Base-by-base conservation (phyloP, 2,888 invertebrate genomes). In the Pachymerium ferrugineum region DNA sequence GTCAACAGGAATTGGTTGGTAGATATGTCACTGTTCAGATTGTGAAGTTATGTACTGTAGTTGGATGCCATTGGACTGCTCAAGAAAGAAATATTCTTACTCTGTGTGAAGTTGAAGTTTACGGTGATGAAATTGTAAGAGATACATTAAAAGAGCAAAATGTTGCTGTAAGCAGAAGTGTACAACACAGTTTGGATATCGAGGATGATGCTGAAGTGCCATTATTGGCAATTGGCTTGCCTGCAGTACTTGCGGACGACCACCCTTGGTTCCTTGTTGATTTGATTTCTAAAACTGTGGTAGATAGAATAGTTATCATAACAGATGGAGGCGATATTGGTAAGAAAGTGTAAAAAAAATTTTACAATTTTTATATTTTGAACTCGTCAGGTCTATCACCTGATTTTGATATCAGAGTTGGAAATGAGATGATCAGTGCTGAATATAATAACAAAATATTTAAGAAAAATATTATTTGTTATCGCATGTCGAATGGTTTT, bases 1-100 rank as follows among this genome's bases (percentile, higher is more conserved):
- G 70, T 70, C n/a, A 5, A 4, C 10, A 31, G 22, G 30, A 29
- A n/a, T 31, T 70, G 14, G 29, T 30, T 31, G 70, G 70, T 1
- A 4, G 70, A 70, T 70, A 16, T 19, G 70, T 70, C 33, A 70
- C 30, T 31, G 31, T 70, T 70, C 70, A 70, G n/a, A 31, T 70
- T 33, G 70, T 70, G 1, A 1, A 16, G 22, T 30, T 16, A 10
- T 70, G 70, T 22, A 70, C 10, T 47, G 16, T n/a, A 6, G n/a
- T 3, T 16, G 6, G 14, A 3, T 47, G 47, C 22, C 38, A 47
- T 47, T 16, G 47, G 16, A 19, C 47, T n/a, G 47, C 38, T 8
- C 14, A 2, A 3, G 47, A 47, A 16, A 14, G 16, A n/a, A 47
- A 47, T 8, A 47, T 47, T 47, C 47, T 47, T 47, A 47, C 47